A percentile compares a stretch with the other conserved stretches of the same genome.
These are phyloP conservation scores for Forbesichthys agassizii DNA, from an alignment of 2,113 vertebrate genomes.

Conservation along the genomic window DNA sequence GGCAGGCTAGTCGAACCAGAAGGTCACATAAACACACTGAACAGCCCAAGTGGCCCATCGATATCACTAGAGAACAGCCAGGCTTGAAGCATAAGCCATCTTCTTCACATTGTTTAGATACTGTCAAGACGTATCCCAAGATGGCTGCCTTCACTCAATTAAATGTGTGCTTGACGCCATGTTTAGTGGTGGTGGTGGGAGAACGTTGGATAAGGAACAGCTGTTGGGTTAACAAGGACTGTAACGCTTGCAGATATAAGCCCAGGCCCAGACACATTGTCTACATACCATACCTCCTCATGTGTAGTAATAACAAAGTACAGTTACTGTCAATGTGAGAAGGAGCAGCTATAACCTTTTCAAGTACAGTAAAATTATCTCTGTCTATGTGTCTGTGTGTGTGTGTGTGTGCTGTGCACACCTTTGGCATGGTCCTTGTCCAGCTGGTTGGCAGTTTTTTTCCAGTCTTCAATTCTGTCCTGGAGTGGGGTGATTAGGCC, in stretches of 20 bases:
- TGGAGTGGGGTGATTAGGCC: conserved; percentile 95
- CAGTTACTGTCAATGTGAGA: no score
- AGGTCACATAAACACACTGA: no score
- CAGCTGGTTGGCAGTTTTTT: conserved; percentile 93
- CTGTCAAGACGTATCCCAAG: background rate
- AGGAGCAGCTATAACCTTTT: background rate
- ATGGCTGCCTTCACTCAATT: background rate
- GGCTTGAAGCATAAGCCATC: background rate
- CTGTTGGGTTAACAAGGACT: no score
- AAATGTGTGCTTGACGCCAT: no score
- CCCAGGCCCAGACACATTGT: no score
- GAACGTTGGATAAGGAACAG: no score
- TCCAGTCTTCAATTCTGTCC: conserved; percentile 98
- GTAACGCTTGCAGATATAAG: no score
- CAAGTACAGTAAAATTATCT: background rate
- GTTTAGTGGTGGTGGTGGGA: no score
- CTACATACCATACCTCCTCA: background rate
- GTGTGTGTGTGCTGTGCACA: conserved; percentile 40
- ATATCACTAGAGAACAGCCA: background rate
- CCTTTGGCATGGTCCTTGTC: conserved; percentile 98
- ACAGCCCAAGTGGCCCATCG: no score
- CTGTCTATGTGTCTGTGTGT: background rate
- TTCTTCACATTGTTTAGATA: background rate
- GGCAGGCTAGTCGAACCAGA: no score
- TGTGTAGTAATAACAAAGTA: no score